Conservation (phyloP, 64 coral and sea anemone species). For the Trachythela sp. region DNA sequence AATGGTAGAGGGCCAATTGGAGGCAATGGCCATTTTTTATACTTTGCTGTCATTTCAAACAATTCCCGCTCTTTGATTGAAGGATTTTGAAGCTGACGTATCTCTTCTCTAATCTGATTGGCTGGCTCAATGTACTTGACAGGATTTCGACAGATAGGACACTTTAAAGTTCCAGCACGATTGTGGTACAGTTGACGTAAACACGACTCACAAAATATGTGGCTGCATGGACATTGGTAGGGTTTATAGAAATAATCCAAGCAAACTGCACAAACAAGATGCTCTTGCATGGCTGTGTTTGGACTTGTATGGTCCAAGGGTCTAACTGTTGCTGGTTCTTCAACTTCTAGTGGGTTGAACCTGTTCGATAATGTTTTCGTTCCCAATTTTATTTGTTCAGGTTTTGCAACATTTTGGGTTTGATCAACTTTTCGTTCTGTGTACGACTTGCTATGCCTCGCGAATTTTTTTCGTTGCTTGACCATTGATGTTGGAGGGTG, state of each 20-base stretch:
- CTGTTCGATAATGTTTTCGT: too few relatives aligned
- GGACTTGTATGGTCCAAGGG: not conserved
- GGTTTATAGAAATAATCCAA: constrained; percentile 77
- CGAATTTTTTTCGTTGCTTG: too few relatives aligned
- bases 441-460: too few relatives aligned
- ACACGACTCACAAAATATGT: constrained; percentile 90
- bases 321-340: not conserved
- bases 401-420: too few relatives aligned
- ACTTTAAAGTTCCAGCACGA: constrained; percentile 35
- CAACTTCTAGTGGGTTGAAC: not conserved
- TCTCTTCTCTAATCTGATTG: not conserved
- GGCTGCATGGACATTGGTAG: constrained; percentile 64
- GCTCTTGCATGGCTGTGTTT: not conserved
- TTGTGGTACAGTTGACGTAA: constrained; percentile 69
- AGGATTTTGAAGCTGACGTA: not conserved
- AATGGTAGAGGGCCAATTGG: not conserved
- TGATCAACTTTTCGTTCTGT: too few relatives aligned
- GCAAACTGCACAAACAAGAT: constrained; percentile 63
- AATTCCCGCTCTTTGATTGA: not conserved
- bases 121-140: constrained; percentile 47
- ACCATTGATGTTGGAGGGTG: too few relatives aligned
- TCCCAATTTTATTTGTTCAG: too few relatives aligned
- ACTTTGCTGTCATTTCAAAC: not conserved
- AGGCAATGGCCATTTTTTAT: not conserved
- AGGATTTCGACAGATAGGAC: constrained; percentile 72